Conservation (phyloP, 1,140 invertebrate genomes). For the Aphis craccivora region DNA sequence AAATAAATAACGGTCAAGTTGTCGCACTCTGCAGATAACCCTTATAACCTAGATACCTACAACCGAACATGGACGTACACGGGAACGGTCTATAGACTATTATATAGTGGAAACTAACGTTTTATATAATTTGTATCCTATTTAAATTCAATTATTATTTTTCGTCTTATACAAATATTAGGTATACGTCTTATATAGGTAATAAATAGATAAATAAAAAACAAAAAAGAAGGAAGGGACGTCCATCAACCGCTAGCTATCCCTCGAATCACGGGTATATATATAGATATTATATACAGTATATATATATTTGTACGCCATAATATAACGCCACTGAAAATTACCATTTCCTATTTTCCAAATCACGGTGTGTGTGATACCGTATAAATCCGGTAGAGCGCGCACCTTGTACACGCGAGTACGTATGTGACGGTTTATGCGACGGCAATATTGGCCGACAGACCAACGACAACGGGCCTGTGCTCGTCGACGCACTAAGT, state of each 20-base stretch:
- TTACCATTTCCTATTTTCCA: background rate
- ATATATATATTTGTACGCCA: too few relatives aligned
- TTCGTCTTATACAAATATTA: background rate
- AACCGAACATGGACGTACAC: too few relatives aligned
- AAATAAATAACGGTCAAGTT: too few relatives aligned
- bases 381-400: background rate
- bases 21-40: too few relatives aligned
- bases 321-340: background rate
- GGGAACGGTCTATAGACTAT: too few relatives aligned
- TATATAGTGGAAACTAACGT: too few relatives aligned
- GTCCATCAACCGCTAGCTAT: background rate
- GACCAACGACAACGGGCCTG: background rate
- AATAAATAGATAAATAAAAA: background rate
- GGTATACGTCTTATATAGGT: too few relatives aligned
- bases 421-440: background rate
- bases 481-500: background rate
- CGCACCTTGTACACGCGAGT: background rate
- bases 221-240: background rate
- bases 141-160: too few relatives aligned
- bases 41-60: too few relatives aligned
- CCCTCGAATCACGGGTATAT: background rate
- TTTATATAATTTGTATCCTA: too few relatives aligned
- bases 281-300: too few relatives aligned
- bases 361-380: background rate
- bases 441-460: background rate